These are phyloP conservation scores for Peromyscus eremicus DNA, from an alignment of 2,797 vertebrate genomes.

Conservation along the genomic window DNA sequence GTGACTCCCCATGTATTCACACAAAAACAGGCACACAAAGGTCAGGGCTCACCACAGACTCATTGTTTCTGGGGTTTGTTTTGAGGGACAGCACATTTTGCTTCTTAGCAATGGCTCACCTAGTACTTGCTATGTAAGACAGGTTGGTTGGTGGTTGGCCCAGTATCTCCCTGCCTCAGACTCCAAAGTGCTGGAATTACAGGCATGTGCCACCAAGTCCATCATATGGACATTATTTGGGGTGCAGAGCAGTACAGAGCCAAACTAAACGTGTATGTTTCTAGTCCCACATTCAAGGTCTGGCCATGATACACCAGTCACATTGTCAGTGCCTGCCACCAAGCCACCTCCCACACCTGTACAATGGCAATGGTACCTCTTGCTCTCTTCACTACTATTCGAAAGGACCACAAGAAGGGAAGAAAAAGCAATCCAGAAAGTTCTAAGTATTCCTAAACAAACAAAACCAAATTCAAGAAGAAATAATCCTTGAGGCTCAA, in stretches of 20 bases:
- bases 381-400: neutral
- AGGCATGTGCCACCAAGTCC: neutral
- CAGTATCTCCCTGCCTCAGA: neutral
- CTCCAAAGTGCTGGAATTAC: neutral
- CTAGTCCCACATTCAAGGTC: constrained; percentile 42
- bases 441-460: constrained; percentile 29
- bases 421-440: neutral
- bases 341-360: neutral
- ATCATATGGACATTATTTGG: neutral
- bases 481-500: neutral
- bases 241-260: neutral
- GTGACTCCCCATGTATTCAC: constrained; percentile 32
- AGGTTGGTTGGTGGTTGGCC: neutral
- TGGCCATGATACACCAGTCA: neutral
- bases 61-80: neutral
- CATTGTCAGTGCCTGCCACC: neutral
- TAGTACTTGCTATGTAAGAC: neutral
- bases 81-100: neutral
- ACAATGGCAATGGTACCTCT: neutral
- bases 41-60: constrained; percentile 35
- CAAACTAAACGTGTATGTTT: constrained; percentile 40
- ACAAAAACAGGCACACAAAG: neutral
- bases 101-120: neutral
- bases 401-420: neutral
- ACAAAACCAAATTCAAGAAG: constrained; percentile 60